Base-by-base conservation (phyloP, 2,888 invertebrate species). In the Melangyna quadrimaculata region DNA sequence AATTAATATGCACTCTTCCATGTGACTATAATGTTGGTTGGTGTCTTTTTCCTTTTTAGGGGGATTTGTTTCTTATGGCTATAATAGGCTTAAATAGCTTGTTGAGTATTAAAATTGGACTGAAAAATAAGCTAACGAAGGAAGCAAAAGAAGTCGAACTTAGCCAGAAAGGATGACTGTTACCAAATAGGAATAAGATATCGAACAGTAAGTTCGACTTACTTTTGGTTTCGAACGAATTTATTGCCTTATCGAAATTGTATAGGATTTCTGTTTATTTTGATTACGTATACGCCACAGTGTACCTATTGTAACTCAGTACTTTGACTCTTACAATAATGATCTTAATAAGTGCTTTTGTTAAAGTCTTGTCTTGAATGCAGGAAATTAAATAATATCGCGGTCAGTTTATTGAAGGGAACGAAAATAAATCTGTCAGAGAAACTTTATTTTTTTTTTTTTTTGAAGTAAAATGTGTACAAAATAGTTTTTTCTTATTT, bases 271-370 rank as follows among this genome's bases (percentile, higher is more conserved):
- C 0, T 40, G 32, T 22, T 19, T 27, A 12, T 53, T 37, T 63
- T 55, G 29, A 53, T 80, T 74, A 80, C 80, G 80, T 74, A 74
- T 74, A 80, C 80, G 80, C 55, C 80, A 35, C 22, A 63, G 75
- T 72, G 12, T 10, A n/a, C n/a, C 24, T 3, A 8, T 17, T 37
- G 17, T 37, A 6, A 35, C 0, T 48, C 6, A 0, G 8, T 14
- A 40, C 6, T 10, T 9, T 24, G 9, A n/a, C 24, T 43, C 7
- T 40, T 0, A 43, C 10, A 63, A 43, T 17, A 27, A 63, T 43
- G 27, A 43, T 9, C 7, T 35, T n/a, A n/a, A 63, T 14, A 24
- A 37, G 1, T 22, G n/a, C n/a, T 37, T 35, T 37, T 22, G 3
- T 17, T 1, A n/a, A 29, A n/a, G 29, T 32, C 4, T 32, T 32